A percentile compares a stretch with the other conserved stretches of the same genome.
phyloP scores from a whole-genome alignment of 2,888 invertebrate species.

The Elaeidobius kamerunicus region DNA sequence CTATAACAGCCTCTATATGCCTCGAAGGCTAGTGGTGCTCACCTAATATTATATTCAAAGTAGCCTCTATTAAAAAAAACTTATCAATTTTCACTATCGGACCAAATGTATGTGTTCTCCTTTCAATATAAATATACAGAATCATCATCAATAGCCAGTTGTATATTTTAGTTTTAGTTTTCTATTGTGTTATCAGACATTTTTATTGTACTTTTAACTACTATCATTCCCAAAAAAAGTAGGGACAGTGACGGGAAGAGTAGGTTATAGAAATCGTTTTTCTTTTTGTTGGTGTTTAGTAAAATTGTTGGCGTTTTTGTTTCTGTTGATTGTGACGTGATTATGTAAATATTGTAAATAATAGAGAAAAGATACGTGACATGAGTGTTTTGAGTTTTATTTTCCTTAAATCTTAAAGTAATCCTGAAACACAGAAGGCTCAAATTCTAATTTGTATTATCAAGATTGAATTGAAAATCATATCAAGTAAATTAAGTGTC shows the following conservation, averaged over 20 bases:
- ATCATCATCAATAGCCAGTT: not conserved
- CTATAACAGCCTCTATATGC: no score
- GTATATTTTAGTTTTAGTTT: not conserved
- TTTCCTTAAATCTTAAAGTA: no score
- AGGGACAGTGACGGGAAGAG: slow-evolving; percentile 19
- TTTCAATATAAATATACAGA: slow-evolving; percentile 16
- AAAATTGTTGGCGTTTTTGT: slow-evolving; percentile 10
- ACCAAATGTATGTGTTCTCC: slow-evolving; percentile 29
- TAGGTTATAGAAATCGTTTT: slow-evolving; percentile 4
- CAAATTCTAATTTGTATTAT: no score
- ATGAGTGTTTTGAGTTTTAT: no score
- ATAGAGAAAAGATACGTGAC: no score
- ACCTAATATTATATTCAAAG: no score
- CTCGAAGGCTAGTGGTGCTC: no score
- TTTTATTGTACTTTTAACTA: slow-evolving; percentile 13
- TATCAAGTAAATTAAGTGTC: no score
- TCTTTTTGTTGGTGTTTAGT: slow-evolving; percentile 15
- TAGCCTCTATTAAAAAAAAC: not conserved
- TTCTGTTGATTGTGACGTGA: slow-evolving; percentile 16
- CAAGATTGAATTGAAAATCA: no score
- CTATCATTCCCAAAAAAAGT: slow-evolving; percentile 25
- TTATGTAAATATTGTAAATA: slow-evolving; percentile 29
- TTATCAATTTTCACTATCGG: slow-evolving; percentile 11
- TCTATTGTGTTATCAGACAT: not conserved
- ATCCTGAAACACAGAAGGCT: no score